Evolutionary conservation across 1,140 invertebrate species (phyloP).

Genomic region (Samia ricini): DNA sequence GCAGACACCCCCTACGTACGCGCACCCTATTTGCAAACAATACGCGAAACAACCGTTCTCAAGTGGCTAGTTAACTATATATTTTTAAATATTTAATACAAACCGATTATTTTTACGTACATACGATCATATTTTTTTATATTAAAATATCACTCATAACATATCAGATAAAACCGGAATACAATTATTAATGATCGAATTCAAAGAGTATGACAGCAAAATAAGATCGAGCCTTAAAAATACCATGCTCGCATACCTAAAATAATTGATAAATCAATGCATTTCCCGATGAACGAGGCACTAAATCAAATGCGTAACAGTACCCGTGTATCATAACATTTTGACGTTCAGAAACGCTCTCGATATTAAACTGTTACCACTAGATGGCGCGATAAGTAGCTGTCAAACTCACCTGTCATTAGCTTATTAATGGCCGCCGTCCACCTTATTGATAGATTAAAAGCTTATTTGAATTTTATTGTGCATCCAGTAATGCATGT

Average conservation of each 20-base stretch:
- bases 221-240: constrained; percentile 70
- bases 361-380: constrained; percentile 66
- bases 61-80: constrained; percentile 5
- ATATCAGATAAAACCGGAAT: constrained; percentile 67
- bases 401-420: constrained; percentile 71
- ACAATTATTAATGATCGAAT: constrained; percentile 71
- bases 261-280: constrained; percentile 76
- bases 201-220: constrained; percentile 69
- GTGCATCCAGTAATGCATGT: constrained; percentile 11
- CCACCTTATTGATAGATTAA: constrained; percentile 54
- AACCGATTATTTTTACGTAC: neutral
- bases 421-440: constrained; percentile 64
- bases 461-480: constrained; percentile 46
- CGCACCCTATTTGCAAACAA: constrained; percentile 69
- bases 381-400: constrained; percentile 71
- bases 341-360: constrained; percentile 64
- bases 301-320: constrained; percentile 68
- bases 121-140: constrained; percentile 11
- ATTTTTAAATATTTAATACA: constrained; percentile 6
- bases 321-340: constrained; percentile 60
- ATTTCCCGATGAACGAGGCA: constrained; percentile 59
- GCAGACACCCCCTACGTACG: constrained; percentile 48
- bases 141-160: constrained; percentile 61
- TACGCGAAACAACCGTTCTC: constrained; percentile 39
- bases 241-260: constrained; percentile 67